A percentile compares a stretch with the other conserved stretches of the same genome.
Conservation (phyloP, 2,797 vertebrate species). For the Aldrovandia affinis region DNA sequence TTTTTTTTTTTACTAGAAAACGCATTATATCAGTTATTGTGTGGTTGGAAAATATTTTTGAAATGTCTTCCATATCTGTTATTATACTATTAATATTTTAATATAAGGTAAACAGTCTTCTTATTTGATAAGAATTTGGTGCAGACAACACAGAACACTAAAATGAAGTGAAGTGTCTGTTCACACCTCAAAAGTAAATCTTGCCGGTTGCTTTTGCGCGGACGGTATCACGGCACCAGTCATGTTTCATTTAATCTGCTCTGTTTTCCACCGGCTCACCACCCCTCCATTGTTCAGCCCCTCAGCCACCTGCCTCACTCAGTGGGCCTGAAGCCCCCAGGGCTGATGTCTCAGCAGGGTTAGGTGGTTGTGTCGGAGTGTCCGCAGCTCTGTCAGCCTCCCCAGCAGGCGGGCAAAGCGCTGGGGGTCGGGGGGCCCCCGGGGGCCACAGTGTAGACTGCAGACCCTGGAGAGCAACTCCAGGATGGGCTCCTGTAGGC, state of each 20-base stretch:
- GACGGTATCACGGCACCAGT: neutral
- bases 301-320: conserved; percentile 28
- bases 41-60: conserved; percentile 2
- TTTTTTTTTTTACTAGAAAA: conserved; percentile 20
- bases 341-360: conserved; percentile 66
- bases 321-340: conserved; percentile 46
- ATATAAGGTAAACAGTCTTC: neutral
- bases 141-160: conserved; percentile 15
- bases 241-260: neutral
- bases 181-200: neutral
- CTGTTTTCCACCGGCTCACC: neutral
- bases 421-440: conserved; percentile 78
- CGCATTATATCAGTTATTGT: conserved; percentile 9
- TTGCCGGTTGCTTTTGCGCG: neutral
- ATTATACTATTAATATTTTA: neutral
- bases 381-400: conserved; percentile 88
- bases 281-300: neutral
- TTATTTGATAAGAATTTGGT: conserved; percentile 21
- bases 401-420: conserved; percentile 91
- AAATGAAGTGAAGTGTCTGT: neutral
- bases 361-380: conserved; percentile 91
- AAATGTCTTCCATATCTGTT: neutral
- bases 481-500: conserved; percentile 89
- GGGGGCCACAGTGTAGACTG: conserved; percentile 78
- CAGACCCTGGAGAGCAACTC: conserved; percentile 89